These are phyloP conservation scores for Eulithis testata DNA, from an alignment of 2,888 invertebrate species.

Conservation along the genomic window DNA sequence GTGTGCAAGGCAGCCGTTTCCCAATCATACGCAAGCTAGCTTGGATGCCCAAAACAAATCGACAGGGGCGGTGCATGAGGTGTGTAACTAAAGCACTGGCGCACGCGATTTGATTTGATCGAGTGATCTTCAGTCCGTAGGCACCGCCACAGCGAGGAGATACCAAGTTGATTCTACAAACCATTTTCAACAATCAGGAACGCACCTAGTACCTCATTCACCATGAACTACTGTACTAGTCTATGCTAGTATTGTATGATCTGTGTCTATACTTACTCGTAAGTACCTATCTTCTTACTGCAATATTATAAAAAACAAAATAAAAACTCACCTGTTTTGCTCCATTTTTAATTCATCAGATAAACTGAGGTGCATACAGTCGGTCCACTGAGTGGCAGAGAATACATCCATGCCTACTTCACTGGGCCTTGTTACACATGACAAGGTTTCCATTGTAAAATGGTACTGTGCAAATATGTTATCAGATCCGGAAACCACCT, in stretches of 20 bases:
- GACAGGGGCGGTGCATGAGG: slow-evolving; percentile 86
- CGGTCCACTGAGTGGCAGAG: slow-evolving; percentile 84
- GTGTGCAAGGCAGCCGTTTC: slow-evolving; percentile 85
- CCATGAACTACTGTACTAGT: no score
- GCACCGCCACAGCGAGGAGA: slow-evolving; percentile 80
- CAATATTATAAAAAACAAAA: no score
- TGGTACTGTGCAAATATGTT: slow-evolving; percentile 86
- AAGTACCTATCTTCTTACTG: no score
- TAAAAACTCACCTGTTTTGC: slow-evolving; percentile 76
- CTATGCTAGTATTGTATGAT: no score
- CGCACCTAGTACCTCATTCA: no score
- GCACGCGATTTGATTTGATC: slow-evolving; percentile 83
- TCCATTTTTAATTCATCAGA: slow-evolving; percentile 81
- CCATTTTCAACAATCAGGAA: no score
- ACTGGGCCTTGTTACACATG: slow-evolving; percentile 84
- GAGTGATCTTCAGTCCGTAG: slow-evolving; percentile 89
- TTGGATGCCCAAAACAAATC: slow-evolving; percentile 88
- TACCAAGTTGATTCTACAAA: slow-evolving; percentile 56
- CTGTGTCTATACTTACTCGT: no score
- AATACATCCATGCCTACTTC: slow-evolving; percentile 88
- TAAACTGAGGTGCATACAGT: slow-evolving; percentile 79
- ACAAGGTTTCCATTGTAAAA: slow-evolving; percentile 88
- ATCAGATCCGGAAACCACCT: slow-evolving; percentile 83
- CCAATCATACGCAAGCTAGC: slow-evolving; percentile 89
- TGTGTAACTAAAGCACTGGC: slow-evolving; percentile 89